A percentile compares a stretch with the other conserved stretches of the same genome.
These are phyloP conservation scores for Sussaba pulchella DNA, from an alignment of 2,888 invertebrate species.

Conservation along the genomic window DNA sequence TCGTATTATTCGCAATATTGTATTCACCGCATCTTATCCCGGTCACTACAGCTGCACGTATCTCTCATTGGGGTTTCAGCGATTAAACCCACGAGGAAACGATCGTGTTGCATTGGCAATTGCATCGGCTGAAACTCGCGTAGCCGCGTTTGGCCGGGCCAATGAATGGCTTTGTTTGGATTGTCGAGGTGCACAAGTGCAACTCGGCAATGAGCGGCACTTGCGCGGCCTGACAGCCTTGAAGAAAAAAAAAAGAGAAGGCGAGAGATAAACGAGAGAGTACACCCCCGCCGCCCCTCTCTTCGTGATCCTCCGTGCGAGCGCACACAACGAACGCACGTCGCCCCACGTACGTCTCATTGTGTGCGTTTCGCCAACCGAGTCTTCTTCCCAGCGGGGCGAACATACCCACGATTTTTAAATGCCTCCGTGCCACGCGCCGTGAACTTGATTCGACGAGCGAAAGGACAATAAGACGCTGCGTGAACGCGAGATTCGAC, in stretches of 20 bases:
- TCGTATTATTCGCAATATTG: no score
- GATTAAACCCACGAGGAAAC: background rate
- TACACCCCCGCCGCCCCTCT: no score
- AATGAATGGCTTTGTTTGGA: slow-evolving; percentile 8
- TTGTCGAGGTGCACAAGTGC: background rate
- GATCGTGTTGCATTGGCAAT: background rate
- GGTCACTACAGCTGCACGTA: no score
- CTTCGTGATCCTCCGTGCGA: background rate
- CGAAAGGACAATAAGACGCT: slow-evolving; percentile 19
- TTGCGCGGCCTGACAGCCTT: slow-evolving; percentile 18
- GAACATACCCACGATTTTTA: slow-evolving; percentile 22
- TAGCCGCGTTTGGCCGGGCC: background rate
- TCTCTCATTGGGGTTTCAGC: background rate
- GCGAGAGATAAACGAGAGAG: slow-evolving; percentile 21
- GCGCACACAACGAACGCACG: slow-evolving; percentile 5
- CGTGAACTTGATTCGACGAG: slow-evolving; percentile 36
- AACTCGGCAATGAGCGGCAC: slow-evolving; percentile 8
- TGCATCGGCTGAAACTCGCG: background rate
- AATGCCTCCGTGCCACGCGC: background rate
- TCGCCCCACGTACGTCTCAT: slow-evolving; percentile 23
- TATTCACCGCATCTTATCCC: no score
- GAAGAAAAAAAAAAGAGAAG: slow-evolving; percentile 28
- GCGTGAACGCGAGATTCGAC: background rate
- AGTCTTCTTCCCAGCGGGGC: background rate
- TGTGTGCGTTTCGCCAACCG: slow-evolving; percentile 28